Evolutionary conservation across 2,888 invertebrate species (phyloP), one percentile per base, ranked within the genome.

Genomic region (Hedychridium roseum): DNA sequence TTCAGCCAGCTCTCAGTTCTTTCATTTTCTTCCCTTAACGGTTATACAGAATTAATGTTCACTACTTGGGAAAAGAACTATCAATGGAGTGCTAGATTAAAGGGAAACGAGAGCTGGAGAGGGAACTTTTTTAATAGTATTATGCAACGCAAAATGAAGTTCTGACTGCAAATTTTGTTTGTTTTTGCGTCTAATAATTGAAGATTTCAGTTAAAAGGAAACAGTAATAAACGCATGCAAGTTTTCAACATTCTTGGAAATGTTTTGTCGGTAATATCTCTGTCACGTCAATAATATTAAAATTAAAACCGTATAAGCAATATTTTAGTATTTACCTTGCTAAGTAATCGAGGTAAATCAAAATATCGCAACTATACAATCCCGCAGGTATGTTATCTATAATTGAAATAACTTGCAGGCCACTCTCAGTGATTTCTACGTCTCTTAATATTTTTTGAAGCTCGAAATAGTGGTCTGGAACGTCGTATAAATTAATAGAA

Each of bases 341-440:
- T 36, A 64, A 76, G 68, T 84, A 81, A 57, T 84, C 83, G 36
- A 84, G 59, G 37, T 84, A 67, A 40, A 86, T 82, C 6, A 86
- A 64, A 45, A 85, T 66, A 69, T 86, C 83, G 12, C 82, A 79
- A 45, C 80, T 68, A 5, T 78, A 73, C 2, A 86, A 70, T 12
- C 81, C 83, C 14, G 80, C 67, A 14, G 82, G 80, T 58, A 84
- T 68, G 69, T 76, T 80, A 1, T 79, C 70, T 7, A 82, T 74
- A 44, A 79, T 71, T 71, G 78, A 79, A 0, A 81, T 79, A 11
- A 79, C 21, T 18, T 54, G 51, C 18, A 67, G 34, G 38, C 52
- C 53, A 16, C 50, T 45, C 12, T 53, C 57, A 39, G 63, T 37
- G 26, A 43, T 43, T 36, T 36, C 18, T 9, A 53, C 35, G 51